Conservation (phyloP, 2,797 vertebrate species). For the Falco novaeseelandiae region DNA sequence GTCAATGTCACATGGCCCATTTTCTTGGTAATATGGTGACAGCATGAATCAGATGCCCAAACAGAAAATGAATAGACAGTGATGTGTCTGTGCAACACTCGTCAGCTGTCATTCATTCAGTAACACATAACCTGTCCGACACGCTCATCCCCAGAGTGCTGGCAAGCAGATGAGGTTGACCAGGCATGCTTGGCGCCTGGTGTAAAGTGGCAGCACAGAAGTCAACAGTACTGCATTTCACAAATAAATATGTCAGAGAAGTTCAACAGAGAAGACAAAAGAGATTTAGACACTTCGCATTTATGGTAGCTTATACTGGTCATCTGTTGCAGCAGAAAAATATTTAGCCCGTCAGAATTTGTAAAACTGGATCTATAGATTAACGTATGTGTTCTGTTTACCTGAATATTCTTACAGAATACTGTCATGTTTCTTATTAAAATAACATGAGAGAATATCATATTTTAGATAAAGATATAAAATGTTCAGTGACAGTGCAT, state of each 20-base stretch:
- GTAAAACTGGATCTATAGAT: background rate
- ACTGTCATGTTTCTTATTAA: background rate
- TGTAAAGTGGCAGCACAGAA: background rate
- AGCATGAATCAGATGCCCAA: background rate
- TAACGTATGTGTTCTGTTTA: background rate
- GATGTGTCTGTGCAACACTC: background rate
- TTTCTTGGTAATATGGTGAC: background rate
- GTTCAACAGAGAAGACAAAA: background rate
- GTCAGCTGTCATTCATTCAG: background rate
- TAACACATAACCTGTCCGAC: background rate
- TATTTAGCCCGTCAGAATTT: background rate
- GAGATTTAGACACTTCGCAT: background rate
- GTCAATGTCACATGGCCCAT: background rate
- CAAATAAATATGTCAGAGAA: background rate
- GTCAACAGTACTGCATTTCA: background rate
- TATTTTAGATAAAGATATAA: background rate
- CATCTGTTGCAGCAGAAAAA: background rate
- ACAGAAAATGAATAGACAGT: background rate
- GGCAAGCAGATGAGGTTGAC: conserved; percentile 12
- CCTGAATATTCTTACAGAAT: background rate
- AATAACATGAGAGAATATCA: background rate
- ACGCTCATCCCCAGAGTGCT: background rate
- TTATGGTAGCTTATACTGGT: background rate
- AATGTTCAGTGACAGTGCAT: background rate
- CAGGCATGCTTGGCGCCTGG: background rate